Evolutionary conservation across 2,113 vertebrate genomes (phyloP).

Genomic region (Xenus cinereus): DNA sequence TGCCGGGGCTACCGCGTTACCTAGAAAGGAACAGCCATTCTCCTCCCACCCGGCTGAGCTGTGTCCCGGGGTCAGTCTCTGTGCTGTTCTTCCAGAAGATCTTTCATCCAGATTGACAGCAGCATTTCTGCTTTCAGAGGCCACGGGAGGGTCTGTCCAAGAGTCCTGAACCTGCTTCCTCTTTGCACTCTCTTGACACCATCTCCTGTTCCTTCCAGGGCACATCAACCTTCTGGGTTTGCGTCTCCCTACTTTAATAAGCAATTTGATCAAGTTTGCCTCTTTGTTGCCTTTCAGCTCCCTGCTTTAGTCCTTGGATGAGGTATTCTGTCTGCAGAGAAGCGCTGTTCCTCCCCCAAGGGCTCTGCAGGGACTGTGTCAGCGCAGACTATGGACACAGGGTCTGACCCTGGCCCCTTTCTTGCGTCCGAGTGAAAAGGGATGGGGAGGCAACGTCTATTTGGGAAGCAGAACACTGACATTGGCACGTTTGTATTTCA

Average conservation of each 20-base stretch:
- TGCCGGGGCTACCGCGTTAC: not conserved
- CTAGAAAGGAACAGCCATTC: not conserved
- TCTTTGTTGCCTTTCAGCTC: not conserved
- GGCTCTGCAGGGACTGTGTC: not conserved
- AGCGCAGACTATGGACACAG: not conserved
- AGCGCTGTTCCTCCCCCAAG: not conserved
- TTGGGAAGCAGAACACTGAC: not conserved
- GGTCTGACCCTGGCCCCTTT: not conserved
- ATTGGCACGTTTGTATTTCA: not conserved
- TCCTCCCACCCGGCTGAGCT: not conserved
- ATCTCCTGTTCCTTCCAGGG: not conserved
- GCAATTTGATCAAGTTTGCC: not conserved
- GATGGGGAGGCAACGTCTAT: not conserved
- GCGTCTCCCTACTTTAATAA: not conserved
- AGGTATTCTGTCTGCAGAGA: not conserved
- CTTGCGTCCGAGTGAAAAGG: not conserved
- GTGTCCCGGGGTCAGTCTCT: not conserved
- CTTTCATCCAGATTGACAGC: not conserved
- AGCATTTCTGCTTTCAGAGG: not conserved
- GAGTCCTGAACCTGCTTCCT: not conserved
- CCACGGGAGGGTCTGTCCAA: not conserved
- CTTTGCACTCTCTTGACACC: not conserved
- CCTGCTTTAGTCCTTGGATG: not conserved
- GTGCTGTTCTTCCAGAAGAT: rapidly evolving
- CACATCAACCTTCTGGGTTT: not conserved